These are phyloP conservation scores for Stegodyphus dumicola DNA, from an alignment of 1,140 invertebrate species.

Conservation along the genomic window DNA sequence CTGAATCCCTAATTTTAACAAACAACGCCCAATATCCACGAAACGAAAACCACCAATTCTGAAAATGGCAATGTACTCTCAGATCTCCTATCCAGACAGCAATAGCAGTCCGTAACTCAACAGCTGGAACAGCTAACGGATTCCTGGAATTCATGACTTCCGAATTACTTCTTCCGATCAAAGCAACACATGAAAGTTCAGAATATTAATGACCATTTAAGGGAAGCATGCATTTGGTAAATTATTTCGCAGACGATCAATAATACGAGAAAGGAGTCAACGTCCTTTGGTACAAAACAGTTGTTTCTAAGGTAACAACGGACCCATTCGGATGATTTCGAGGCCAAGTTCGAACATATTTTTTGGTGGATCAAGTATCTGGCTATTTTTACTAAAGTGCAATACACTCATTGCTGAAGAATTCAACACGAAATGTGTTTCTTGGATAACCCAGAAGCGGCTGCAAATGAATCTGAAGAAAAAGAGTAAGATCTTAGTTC, in stretches of 20 bases:
- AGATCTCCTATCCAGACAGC: neutral
- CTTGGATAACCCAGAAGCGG: conserved; percentile 11
- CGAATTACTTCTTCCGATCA: conserved; percentile 33
- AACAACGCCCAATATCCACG: neutral
- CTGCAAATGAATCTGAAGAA: neutral
- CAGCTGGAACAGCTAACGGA: neutral
- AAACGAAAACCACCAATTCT: neutral
- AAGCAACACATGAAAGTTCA: conserved; percentile 44
- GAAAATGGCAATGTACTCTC: neutral
- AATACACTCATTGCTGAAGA: neutral
- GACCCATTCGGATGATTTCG: conserved; percentile 12
- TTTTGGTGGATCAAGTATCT: neutral
- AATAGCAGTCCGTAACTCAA: neutral
- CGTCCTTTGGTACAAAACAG: conserved; percentile 9
- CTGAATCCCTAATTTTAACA: neutral
- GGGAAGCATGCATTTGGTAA: neutral
- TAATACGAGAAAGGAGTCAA: conserved; percentile 16
- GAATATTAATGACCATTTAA: conserved; percentile 25
- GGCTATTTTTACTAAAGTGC: neutral
- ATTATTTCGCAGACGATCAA: conserved; percentile 10
- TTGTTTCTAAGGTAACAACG: conserved; percentile 48
- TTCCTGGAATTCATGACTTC: neutral
- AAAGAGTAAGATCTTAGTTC: neutral
- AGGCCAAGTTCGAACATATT: conserved; percentile 43
- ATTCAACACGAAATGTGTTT: conserved; percentile 25